phyloP scores from a whole-genome alignment of 2,113 vertebrate genomes.

The Nerophis lumbriciformis region DNA sequence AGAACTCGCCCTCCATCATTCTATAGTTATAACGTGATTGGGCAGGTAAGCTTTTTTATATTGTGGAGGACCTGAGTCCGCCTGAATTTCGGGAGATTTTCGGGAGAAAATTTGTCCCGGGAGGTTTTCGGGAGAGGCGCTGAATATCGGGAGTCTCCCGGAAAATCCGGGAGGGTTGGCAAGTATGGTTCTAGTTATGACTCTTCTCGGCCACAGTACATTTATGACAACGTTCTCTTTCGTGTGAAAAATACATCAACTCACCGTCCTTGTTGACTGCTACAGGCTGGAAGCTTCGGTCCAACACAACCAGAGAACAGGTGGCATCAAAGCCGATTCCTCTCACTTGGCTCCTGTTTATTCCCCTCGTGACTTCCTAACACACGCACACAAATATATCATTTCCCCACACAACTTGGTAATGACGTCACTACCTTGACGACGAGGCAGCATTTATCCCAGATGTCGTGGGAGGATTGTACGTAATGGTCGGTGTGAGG shows the following conservation, averaged over 20 bases:
- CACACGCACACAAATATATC: conserved; percentile 4
- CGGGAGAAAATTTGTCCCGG: no score
- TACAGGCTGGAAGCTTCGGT: conserved; percentile 79
- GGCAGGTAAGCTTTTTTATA: no score
- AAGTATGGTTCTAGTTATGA: no score
- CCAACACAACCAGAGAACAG: conserved; percentile 90
- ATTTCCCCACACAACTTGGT: neutral
- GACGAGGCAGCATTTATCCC: conserved; percentile 82
- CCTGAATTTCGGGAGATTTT: no score
- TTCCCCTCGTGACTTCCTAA: conserved; percentile 76
- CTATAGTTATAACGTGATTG: no score
- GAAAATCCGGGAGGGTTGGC: no score
- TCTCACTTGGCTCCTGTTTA: conserved; percentile 70
- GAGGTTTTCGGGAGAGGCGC: no score
- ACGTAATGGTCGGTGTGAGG: conserved; percentile 82
- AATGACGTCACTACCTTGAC: conserved; percentile 73
- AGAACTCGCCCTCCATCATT: no score
- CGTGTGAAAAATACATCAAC: neutral
- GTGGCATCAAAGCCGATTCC: conserved; percentile 94
- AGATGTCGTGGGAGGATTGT: conserved; percentile 89
- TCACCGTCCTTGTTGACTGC: conserved; percentile 82
- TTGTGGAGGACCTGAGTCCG: no score
- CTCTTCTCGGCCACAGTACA: no score
- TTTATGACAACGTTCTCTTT: neutral
- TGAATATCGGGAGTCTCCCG: no score